A percentile compares a stretch with the other conserved stretches of the same genome.
Conservation (phyloP, 2,797 vertebrate species). For the Muscicapa striata region DNA sequence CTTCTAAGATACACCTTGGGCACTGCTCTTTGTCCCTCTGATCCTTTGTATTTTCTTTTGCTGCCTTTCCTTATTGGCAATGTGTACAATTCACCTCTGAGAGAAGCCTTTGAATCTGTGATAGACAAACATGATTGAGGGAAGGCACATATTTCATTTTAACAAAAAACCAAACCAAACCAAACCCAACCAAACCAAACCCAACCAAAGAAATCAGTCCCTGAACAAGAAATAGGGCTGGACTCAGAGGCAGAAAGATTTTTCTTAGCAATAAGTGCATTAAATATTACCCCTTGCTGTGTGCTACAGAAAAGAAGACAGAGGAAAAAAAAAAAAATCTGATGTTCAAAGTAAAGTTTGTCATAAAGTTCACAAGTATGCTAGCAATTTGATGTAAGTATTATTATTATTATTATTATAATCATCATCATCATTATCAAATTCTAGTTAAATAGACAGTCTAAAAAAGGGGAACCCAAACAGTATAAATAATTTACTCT, state of each 20-base stretch:
- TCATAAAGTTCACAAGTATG: not conserved
- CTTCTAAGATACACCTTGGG: accelerated
- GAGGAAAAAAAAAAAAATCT: not conserved
- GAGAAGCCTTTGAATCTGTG: not conserved
- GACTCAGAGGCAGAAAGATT: not conserved
- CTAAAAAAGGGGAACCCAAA: not conserved
- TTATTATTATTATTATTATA: not conserved
- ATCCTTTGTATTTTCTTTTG: not conserved
- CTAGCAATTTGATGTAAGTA: not conserved
- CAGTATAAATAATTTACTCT: not conserved
- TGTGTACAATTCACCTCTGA: not conserved
- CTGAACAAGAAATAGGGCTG: not conserved
- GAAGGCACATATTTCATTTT: not conserved
- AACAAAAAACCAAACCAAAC: not conserved
- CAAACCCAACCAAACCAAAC: not conserved
- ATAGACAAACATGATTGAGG: not conserved
- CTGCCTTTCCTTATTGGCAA: not conserved
- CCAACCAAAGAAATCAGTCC: too few species aligned
- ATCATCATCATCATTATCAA: too few species aligned
- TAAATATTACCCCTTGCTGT: not conserved
- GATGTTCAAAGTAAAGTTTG: not conserved
- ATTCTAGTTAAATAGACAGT: not conserved
- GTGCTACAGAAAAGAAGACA: not conserved
- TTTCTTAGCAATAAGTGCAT: not conserved
- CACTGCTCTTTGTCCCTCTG: not conserved